Base-by-base conservation (phyloP, 2,113 vertebrate species). In the Panthera uncia region DNA sequence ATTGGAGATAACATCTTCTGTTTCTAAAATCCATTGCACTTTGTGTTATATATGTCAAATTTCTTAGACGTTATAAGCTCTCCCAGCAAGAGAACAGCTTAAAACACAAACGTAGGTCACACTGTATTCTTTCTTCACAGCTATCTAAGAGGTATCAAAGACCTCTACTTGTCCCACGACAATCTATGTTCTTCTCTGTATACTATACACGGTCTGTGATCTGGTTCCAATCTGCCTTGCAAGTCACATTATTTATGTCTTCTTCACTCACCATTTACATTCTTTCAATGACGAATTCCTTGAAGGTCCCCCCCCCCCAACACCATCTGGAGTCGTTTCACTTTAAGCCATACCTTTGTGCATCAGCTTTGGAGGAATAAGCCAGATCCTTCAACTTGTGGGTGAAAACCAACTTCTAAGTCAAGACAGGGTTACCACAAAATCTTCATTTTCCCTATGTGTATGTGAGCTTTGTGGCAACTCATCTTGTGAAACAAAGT, bases 261-360 rank as follows among this genome's bases (percentile, higher is more conserved):
- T 19, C 9, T 45, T 92, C 50, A 82, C 8, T 66, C 45, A 89
- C 7, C 14, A 25, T 69, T 63, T 38, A 3, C 11, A 19, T 41
- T 52, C 33, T 95, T 57, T 33, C 5, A 86, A 3, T 33, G n/a
- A 27, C 7, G 1, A 66, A 57, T 69, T 90, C 9, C 21, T 50
- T 66, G 18, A 93, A 9, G 25, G 19, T 2, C 3, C 7, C 18
- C 9, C 27, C 3, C 0, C 0, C 4, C 14, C 5, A 23, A 14
- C 18, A 50, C 8, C 7, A n/a, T 33, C 15, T 10, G 23, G 63
- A 94, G 25, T 38, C 33, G 7, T 1, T 3, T 33, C 48, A 23
- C 6, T 61, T 45, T n/a, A 33, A n/a, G 15, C 8, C 10, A 11
- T 3, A 57, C 2, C 7, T 74, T 11, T 3, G 0, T 18, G 31